Evolutionary conservation across 2,888 invertebrate species (phyloP), one percentile per base, ranked within the genome.

Genomic region (Campoletis raptor): DNA sequence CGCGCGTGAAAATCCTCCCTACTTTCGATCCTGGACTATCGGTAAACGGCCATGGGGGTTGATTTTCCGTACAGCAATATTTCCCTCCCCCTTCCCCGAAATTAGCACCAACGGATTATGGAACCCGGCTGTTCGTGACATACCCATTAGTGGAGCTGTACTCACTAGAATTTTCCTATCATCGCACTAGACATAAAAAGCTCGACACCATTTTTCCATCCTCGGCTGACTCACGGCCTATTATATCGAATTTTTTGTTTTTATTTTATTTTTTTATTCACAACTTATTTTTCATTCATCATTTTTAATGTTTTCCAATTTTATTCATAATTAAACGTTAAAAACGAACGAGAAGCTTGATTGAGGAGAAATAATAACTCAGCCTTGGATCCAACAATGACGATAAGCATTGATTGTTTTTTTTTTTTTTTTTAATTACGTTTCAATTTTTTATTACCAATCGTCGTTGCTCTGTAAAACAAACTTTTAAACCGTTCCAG

Each of bases 41-140:
- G 72, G 70, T 12, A 61, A 79, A 81, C 81, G 61, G 76, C 83
- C 79, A 78, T 15, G 61, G 79, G 70, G 70, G 42, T 76, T 86
- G 77, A 73, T 81, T 81, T 76, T 73, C 70, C 54, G 67, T 18
- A 30, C 64, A 57, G 77, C 48, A 80, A 77, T 81, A 40, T 67
- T 79, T 76, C 73, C 72, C 54, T 77, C 30, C 30, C 30, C 30
- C 30, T 30, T 30, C 30, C 52, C 78, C 70, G 76, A 91, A 90
- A 91, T 92, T 91, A 91, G 90, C 90, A 88, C 90, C 87, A 90
- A 88, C 85, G 87, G 90, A 90, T 90, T 91, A 91, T 89, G 89
- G 88, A 87, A 81, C 77, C 72, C 73, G 83, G 86, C 90, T 91
- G 92, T 54, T 89, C 86, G 87, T 90, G 92, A 90, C 92, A 92